phyloP scores from a whole-genome alignment of 2,888 invertebrate species.

The Anthoptus insignis region DNA sequence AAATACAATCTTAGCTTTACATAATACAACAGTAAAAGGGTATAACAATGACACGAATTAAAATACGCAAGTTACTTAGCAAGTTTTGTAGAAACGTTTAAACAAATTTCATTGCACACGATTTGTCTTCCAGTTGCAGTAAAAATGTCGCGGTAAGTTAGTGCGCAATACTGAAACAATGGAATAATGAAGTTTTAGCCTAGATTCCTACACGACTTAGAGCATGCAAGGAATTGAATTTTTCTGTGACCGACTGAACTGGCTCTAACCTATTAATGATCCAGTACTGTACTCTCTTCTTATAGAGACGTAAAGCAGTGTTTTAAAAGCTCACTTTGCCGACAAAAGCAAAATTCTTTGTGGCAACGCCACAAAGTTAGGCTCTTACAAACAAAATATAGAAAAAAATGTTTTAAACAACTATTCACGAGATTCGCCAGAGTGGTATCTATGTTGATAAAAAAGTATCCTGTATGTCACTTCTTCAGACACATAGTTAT shows the following conservation, averaged over 20 bases:
- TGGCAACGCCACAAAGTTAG: too few relatives aligned
- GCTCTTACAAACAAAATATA: too few relatives aligned
- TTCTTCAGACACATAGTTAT: too few relatives aligned
- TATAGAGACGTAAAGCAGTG: background rate
- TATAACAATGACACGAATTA: too few relatives aligned
- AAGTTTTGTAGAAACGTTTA: background rate
- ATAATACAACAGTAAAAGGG: too few relatives aligned
- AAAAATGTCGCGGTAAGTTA: slow-evolving; percentile 26
- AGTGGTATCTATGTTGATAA: too few relatives aligned
- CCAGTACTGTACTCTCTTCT: background rate
- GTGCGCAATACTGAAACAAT: slow-evolving; percentile 30
- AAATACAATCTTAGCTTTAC: too few relatives aligned
- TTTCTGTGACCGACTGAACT: background rate
- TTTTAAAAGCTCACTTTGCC: too few relatives aligned
- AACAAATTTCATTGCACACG: slow-evolving; percentile 18
- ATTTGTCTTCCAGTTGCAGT: slow-evolving; percentile 25
- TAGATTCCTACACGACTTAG: slow-evolving; percentile 28
- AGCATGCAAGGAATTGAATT: slow-evolving; percentile 30
- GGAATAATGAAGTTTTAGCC: slow-evolving; percentile 30
- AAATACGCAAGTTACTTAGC: background rate
- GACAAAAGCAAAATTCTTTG: too few relatives aligned
- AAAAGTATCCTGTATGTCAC: too few relatives aligned
- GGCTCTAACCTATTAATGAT: background rate
- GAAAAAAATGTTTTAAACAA: too few relatives aligned
- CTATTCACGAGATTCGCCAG: too few relatives aligned